phyloP scores from a whole-genome alignment of 1,140 invertebrate genomes.

The Diachasmimorpha longicaudata region DNA sequence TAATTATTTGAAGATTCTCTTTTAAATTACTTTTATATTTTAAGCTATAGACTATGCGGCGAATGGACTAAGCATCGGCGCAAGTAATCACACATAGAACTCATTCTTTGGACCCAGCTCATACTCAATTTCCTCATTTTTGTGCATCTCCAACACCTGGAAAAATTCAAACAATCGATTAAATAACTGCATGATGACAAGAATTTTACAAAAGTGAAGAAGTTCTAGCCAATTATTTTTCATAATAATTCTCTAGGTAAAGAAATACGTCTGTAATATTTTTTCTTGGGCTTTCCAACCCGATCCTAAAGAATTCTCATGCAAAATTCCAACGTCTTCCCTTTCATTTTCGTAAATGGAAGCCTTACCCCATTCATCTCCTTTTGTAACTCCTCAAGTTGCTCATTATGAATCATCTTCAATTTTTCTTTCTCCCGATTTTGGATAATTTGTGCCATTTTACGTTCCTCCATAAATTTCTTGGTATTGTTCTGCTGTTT shows the following conservation, averaged over 20 bases:
- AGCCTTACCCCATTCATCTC: conserved; percentile 87
- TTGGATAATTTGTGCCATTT: conserved; percentile 86
- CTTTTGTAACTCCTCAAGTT: conserved; percentile 87
- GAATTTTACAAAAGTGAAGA: no score
- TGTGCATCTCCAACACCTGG: conserved; percentile 92
- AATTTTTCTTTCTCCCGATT: conserved; percentile 93
- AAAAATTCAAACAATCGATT: conserved; percentile 19
- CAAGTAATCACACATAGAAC: conserved; percentile 72
- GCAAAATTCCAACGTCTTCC: no score
- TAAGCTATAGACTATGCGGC: conserved; percentile 22
- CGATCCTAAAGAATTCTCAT: no score
- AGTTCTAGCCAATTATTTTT: conserved; percentile 34
- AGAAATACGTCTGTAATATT: no score
- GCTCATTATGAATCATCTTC: conserved; percentile 89
- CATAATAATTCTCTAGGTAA: no score
- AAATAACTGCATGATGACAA: no score
- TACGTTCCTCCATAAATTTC: conserved; percentile 97
- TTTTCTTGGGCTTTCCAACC: no score
- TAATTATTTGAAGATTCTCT: conserved; percentile 43
- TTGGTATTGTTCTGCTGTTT: conserved; percentile 99
- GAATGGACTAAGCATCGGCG: conserved; percentile 19
- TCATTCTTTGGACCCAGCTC: conserved; percentile 88
- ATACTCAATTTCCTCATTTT: conserved; percentile 92
- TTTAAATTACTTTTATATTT: conserved; percentile 25
- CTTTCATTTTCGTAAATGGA: background rate